Evolutionary conservation across 2,888 invertebrate genomes (phyloP), one percentile per base, ranked within the genome.

Genomic region (Mellilla xanthometata): DNA sequence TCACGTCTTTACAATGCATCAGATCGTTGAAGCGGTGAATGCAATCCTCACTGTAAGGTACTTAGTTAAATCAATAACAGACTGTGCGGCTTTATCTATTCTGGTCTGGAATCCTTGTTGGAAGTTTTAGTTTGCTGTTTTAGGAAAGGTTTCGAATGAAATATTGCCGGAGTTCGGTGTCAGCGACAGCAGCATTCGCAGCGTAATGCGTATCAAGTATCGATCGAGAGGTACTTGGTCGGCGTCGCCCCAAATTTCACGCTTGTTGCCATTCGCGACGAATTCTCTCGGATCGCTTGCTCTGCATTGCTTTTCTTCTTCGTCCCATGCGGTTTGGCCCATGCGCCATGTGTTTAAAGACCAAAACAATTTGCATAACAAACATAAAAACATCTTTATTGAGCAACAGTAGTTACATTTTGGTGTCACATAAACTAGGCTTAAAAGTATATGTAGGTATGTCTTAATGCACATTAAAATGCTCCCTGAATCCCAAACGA

Each of bases 141-240:
- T 53, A 6, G 15, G 15, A 19, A 43, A 55, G 54, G 51, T n/a
- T n/a, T n/a, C n/a, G 58, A 67, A 68, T 24, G 24, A 68, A 61
- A 57, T 58, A 61, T 60, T 63, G n/a, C n/a, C n/a, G 61, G 66
- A 76, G 77, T 72, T 72, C 75, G 76, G 78, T 69, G 73, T 75
- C 77, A 67, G 64, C 66, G 69, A 67, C 73, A 79, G 64, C 66
- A 70, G 68, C 73, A 79, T 81, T 78, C 70, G 78, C 81, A 82
- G 78, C 77, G 74, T 77, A 77, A 73, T 76, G 80, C 79, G 85
- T 86, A 83, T 84, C 79, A 76, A 73, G 79, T 84, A 87, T 87
- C 83, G 84, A 86, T 86, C 81, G 72, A 68, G 77, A 78, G 68
- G 71, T 79, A 75, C 72, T 81, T 75, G 78, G 75, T 74, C 76